A percentile compares a stretch with the other conserved stretches of the same genome.
These are phyloP conservation scores for Trididemnum miniatum DNA, from an alignment of 23 tunicate genomes.

Conservation along the genomic window DNA sequence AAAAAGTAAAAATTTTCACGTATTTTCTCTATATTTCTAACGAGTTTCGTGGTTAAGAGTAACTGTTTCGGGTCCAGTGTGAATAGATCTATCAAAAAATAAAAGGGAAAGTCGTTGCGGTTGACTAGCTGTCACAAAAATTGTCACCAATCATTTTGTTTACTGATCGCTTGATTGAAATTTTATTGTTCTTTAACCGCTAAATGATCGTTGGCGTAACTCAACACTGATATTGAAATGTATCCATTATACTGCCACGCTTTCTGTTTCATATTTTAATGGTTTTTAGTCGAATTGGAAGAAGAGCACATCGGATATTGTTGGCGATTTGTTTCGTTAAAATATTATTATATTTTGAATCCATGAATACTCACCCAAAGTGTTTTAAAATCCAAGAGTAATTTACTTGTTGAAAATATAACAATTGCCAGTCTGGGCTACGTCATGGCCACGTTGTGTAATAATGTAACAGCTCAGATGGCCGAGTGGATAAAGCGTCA, in stretches of 20 bases:
- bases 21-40: neutral
- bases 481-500: too few species aligned
- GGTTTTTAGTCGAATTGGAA: too few species aligned
- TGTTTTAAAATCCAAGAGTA: neutral
- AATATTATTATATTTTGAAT: too few species aligned
- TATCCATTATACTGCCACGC: neutral
- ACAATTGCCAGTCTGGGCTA: too few species aligned
- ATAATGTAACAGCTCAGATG: too few species aligned
- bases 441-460: too few species aligned
- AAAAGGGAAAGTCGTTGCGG: neutral
- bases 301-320: too few species aligned
- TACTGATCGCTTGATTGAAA: neutral
- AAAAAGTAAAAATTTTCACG: too few species aligned
- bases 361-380: neutral
- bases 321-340: too few species aligned
- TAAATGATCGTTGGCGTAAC: neutral
- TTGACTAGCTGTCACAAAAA: neutral
- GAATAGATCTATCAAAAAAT: neutral
- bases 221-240: neutral
- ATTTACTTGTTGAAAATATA: neutral
- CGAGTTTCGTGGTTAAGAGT: neutral
- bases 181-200: too few species aligned
- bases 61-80: neutral
- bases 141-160: neutral
- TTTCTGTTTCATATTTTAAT: too few species aligned